Base-by-base conservation (phyloP, 2,888 invertebrate genomes). In the Spisula solida region DNA sequence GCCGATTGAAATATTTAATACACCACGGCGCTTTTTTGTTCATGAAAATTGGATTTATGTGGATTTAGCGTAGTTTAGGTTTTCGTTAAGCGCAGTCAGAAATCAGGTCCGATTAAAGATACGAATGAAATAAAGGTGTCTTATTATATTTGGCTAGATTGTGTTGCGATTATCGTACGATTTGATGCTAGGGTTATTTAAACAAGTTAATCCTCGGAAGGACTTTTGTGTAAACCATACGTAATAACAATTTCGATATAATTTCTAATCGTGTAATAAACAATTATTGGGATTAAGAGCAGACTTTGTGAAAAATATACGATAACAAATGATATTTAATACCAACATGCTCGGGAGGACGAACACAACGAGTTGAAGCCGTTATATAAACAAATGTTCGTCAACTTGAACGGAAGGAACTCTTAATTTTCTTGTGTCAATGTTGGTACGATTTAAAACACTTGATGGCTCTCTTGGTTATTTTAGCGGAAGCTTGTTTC, bases 391-490 rank as follows among this genome's bases (percentile, higher is more conserved):
- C 31, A 75, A 10, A 34, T 18, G 75, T 34, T 75, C 75, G 25
- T 75, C 25, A 75, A 75, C 14, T 31, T 75, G 75, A 34, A 31
- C 75, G 75, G 5, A 31, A 5, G 31, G 75, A 56, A 75, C 75
- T 75, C 75, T 34, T 75, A 75, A 75, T 34, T 75, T 31, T 25
- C 31, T 16, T 75, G 75, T 75, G 75, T 75, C 75, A 75, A 34
- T 34, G 75, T 75, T 75, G 18, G 75, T 31, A 31, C 8, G 75
- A 75, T 75, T 75, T 75, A 75, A 75, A 31, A 75, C 75, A 75
- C 75, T 75, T 75, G 12, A 66, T 25, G 60, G 14, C 12, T 75
- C 75, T 10, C 75, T 75, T 5, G 31, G 75, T 31, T 31, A 31
- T 31, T 34, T 31, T 34, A 75, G 18, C 75, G 75, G 75, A 75